Conservation (phyloP, 2,888 invertebrate species). For the Drosophila atripex region DNA sequence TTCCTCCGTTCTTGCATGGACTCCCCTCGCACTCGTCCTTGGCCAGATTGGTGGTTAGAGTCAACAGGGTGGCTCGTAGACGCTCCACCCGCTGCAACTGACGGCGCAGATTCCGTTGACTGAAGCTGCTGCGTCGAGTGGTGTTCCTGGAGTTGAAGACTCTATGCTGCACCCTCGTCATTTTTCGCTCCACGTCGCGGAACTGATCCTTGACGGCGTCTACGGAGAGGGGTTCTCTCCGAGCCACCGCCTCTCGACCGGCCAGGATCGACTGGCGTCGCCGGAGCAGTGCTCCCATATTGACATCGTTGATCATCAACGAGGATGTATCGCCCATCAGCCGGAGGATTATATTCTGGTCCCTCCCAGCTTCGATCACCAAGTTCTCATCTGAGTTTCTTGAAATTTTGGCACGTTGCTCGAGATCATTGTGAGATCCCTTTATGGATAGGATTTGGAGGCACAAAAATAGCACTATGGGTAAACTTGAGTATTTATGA, state of each 20-base stretch:
- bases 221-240: conserved; percentile 34
- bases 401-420: conserved; percentile 61
- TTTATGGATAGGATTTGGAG: conserved; percentile 13
- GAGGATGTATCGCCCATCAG: conserved; percentile 88
- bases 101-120: conserved; percentile 57
- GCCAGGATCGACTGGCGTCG: conserved; percentile 35
- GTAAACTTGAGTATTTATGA: background rate
- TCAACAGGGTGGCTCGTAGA: conserved; percentile 38
- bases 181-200: conserved; percentile 54
- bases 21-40: conserved; percentile 79
- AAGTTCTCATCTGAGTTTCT: conserved; percentile 88
- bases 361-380: conserved; percentile 89
- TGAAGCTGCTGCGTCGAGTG: conserved; percentile 40
- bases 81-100: conserved; percentile 60
- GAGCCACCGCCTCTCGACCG: conserved; percentile 17
- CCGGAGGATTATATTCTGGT: conserved; percentile 91
- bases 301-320: conserved; percentile 87
- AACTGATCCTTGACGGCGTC: conserved; percentile 60
- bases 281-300: conserved; percentile 85
- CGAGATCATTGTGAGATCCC: conserved; percentile 23
- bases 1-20: conserved; percentile 93
- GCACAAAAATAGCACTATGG: conserved; percentile 14
- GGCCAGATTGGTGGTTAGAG: conserved; percentile 46
- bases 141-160: conserved; percentile 55
- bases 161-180: conserved; percentile 51